A percentile compares a stretch with the other conserved stretches of the same genome.
These are phyloP conservation scores for Leiothrix lutea DNA, from an alignment of 2,113 vertebrate species.

Conservation along the genomic window DNA sequence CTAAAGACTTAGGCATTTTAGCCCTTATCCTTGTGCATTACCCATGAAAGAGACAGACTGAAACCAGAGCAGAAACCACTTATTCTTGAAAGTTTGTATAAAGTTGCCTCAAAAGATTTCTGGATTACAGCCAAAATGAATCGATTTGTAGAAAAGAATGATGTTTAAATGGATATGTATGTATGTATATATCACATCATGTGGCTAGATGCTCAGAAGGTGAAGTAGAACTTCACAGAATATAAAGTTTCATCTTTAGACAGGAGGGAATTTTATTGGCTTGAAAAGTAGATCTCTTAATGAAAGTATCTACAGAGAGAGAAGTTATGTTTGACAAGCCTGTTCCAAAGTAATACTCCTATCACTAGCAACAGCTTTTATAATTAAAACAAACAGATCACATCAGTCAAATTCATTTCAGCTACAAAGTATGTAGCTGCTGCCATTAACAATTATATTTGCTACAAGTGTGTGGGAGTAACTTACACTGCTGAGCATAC, in stretches of 20 bases:
- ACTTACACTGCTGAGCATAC: background rate
- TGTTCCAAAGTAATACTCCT: background rate
- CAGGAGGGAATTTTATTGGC: background rate
- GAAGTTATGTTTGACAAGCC: background rate
- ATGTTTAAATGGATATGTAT: background rate
- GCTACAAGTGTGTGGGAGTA: background rate
- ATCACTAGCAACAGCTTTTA: background rate
- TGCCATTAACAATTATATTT: background rate
- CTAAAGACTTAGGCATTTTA: background rate
- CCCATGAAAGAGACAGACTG: background rate
- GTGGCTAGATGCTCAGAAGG: background rate
- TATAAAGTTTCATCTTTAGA: background rate
- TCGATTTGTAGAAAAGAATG: background rate
- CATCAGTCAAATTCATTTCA: background rate
- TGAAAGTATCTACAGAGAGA: background rate
- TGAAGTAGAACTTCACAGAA: background rate
- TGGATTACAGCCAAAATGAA: background rate
- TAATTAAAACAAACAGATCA: conserved; percentile 1
- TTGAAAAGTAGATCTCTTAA: background rate
- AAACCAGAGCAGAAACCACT: background rate
- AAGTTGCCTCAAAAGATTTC: background rate
- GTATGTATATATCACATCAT: background rate
- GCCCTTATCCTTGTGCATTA: background rate
- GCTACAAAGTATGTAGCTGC: background rate
- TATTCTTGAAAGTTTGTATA: background rate